Conservation (phyloP, 2,888 invertebrate species). For the Cenopis cana region DNA sequence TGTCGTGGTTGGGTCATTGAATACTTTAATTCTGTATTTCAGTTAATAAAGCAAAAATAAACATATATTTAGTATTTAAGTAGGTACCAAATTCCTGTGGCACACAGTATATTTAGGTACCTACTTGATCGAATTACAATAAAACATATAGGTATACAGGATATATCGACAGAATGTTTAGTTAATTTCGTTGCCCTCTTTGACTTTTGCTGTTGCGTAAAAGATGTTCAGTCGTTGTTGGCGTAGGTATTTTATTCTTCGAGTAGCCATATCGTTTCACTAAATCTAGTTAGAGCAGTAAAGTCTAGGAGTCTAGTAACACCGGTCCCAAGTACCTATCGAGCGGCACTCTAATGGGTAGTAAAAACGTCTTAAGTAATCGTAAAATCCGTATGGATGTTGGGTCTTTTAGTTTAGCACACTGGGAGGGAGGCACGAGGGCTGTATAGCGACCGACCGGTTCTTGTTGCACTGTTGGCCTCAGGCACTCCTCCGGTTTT, state of each 20-base stretch:
- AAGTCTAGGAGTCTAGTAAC: constrained; percentile 37
- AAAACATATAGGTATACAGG: background rate
- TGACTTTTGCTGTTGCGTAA: constrained; percentile 13
- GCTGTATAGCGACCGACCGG: constrained; percentile 61
- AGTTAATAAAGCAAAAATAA: background rate
- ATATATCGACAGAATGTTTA: background rate
- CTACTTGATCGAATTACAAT: background rate
- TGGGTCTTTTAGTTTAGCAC: constrained; percentile 12
- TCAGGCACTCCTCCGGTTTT: constrained; percentile 58
- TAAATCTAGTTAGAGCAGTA: constrained; percentile 66
- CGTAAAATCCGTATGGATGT: constrained; percentile 16
- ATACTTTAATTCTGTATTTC: background rate
- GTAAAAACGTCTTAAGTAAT: constrained; percentile 27
- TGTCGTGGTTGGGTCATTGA: background rate
- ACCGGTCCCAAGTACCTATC: constrained; percentile 33
- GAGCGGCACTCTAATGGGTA: constrained; percentile 14
- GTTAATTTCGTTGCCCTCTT: background rate
- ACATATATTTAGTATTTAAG: background rate
- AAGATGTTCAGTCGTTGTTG: background rate
- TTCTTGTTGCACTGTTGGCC: constrained; percentile 70
- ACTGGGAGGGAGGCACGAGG: constrained; percentile 48
- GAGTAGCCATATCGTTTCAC: constrained; percentile 27
- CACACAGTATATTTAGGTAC: background rate
- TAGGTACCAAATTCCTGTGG: background rate
- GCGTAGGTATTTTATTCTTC: constrained; percentile 14